Evolutionary conservation across 2,113 vertebrate genomes (phyloP).

Genomic region (Condylura cristata): DNA sequence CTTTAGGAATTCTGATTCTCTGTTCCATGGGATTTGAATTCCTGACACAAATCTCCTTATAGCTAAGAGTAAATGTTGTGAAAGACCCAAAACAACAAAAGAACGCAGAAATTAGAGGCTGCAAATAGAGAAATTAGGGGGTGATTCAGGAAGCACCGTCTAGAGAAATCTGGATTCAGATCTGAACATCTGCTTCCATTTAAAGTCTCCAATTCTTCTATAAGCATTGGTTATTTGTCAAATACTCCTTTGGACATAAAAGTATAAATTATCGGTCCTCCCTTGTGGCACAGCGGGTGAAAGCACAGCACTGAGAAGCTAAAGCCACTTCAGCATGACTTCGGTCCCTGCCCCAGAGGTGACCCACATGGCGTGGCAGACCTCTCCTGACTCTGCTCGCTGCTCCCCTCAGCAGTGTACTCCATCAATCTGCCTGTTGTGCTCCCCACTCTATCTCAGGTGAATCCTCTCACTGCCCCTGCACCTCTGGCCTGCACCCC

Average conservation of each 20-base stretch:
- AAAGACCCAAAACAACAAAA: neutral
- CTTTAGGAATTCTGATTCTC: neutral
- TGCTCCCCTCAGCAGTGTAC: too few relatives aligned
- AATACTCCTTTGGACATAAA: neutral
- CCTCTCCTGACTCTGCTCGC: too few relatives aligned
- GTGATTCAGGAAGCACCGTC: neutral
- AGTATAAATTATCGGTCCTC: too few relatives aligned
- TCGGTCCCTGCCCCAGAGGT: too few relatives aligned
- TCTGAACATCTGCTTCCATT: slow-evolving; percentile 47
- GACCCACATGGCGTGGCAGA: too few relatives aligned
- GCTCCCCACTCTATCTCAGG: too few relatives aligned
- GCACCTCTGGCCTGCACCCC: too few relatives aligned
- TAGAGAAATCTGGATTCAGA: slow-evolving; percentile 20
- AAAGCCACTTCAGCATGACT: too few relatives aligned
- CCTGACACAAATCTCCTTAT: neutral
- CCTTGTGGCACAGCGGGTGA: too few relatives aligned
- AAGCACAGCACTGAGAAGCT: too few relatives aligned
- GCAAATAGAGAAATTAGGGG: slow-evolving; percentile 21
- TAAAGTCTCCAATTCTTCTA: slow-evolving; percentile 35
- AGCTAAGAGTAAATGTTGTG: neutral
- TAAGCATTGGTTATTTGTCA: neutral
- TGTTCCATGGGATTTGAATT: neutral
- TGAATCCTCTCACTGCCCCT: too few relatives aligned
- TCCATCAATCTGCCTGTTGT: too few relatives aligned
- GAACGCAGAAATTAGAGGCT: slow-evolving; percentile 48